phyloP scores from a whole-genome alignment of 2,797 vertebrate genomes.

The Sebastes taczanowskii region DNA sequence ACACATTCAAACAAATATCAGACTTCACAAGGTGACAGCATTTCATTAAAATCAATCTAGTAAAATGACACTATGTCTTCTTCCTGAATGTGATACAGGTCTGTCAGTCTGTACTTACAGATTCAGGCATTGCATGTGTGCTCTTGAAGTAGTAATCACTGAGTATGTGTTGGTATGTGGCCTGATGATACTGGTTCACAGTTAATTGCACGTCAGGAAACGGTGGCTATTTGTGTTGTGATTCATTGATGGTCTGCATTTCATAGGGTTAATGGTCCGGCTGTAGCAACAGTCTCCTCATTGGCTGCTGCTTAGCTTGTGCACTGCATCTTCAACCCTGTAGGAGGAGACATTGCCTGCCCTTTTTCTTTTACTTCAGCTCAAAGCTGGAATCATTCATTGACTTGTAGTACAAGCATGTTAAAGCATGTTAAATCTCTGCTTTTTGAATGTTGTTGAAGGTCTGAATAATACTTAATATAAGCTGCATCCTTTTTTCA shows the following conservation, averaged over 20 bases:
- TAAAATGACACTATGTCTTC: neutral
- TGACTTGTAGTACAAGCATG: neutral
- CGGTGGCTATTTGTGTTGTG: neutral
- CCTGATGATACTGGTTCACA: neutral
- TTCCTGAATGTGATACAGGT: neutral
- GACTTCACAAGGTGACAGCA: neutral
- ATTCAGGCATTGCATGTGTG: neutral
- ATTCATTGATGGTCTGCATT: neutral
- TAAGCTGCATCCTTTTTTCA: neutral
- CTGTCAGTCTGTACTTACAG: neutral
- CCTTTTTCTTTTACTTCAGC: neutral
- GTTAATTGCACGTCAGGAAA: neutral
- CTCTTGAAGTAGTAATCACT: neutral
- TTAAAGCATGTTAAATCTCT: neutral
- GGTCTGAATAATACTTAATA: neutral
- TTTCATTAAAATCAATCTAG: neutral
- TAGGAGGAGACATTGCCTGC: conserved; percentile 74
- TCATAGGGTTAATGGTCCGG: conserved; percentile 61
- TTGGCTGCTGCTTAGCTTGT: conserved; percentile 62
- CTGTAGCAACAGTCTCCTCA: conserved; percentile 70
- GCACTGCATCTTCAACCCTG: conserved; percentile 52
- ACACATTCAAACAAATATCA: neutral
- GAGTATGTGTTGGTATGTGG: neutral
- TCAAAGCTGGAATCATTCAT: neutral
- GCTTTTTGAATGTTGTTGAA: neutral